Conservation (phyloP, 2,797 vertebrate genomes). For the Sorex maritimensis region DNA sequence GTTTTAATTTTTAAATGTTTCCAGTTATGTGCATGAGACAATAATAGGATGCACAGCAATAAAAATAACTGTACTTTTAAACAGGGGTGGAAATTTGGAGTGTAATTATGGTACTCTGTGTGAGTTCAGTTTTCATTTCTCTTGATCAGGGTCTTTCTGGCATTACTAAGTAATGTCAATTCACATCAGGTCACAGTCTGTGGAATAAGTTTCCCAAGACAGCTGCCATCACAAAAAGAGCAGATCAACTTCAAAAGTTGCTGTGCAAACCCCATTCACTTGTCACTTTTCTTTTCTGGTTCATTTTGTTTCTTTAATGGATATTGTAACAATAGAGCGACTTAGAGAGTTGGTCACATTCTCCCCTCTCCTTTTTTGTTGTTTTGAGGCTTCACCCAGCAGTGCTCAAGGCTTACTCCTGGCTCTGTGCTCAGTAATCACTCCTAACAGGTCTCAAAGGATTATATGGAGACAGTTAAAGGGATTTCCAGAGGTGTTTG, state of each 20-base stretch:
- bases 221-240: not conserved
- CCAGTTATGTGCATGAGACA: not conserved
- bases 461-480: not conserved
- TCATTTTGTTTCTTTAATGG: not conserved
- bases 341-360: not conserved
- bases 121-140: not conserved
- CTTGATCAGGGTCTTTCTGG: not conserved
- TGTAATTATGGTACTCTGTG: not conserved
- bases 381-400: too few relatives aligned
- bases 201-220: not conserved
- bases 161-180: not conserved
- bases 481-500: not conserved
- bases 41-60: not conserved
- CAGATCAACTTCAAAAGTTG: constrained; percentile 36
- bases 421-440: too few relatives aligned
- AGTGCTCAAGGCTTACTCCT: too few relatives aligned
- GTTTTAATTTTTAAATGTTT: constrained; percentile 25
- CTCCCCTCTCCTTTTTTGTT: too few relatives aligned
- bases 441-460: too few relatives aligned
- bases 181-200: constrained; percentile 3
- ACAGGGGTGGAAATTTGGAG: too few relatives aligned
- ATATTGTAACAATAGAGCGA: not conserved
- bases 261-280: constrained; percentile 4
- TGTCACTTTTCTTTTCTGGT: not conserved
- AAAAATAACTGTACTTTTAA: constrained; percentile 13